Conservation (phyloP, 2,797 vertebrate genomes). For the Helicolenus hilgendorfi region DNA sequence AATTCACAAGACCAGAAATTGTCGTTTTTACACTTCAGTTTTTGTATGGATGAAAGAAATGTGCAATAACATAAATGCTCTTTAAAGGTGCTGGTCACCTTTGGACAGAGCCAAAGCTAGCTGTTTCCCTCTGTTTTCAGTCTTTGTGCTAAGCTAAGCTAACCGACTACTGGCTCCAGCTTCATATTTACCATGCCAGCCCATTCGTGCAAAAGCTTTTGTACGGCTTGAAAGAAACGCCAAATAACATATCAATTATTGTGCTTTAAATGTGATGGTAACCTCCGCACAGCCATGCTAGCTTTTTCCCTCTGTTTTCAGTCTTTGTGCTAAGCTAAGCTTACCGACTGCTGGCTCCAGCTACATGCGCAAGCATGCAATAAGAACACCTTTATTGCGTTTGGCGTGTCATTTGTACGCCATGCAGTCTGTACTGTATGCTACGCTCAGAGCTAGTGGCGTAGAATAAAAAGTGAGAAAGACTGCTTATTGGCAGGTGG, state of each 20-base stretch:
- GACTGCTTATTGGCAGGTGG: background rate
- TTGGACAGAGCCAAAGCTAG: too few species aligned
- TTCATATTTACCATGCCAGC: background rate
- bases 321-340: too few species aligned
- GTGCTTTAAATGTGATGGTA: too few species aligned
- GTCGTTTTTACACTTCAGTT: fast-evolving
- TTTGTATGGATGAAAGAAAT: background rate
- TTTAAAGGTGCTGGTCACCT: background rate
- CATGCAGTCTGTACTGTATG: background rate
- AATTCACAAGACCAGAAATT: background rate
- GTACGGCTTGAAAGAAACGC: too few species aligned
- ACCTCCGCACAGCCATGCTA: too few species aligned
- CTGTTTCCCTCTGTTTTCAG: background rate
- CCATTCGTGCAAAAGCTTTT: too few species aligned
- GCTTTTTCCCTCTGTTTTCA: too few species aligned
- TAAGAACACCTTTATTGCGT: background rate
- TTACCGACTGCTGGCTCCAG: too few species aligned
- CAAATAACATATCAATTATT: too few species aligned
- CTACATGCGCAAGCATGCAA: too few species aligned
- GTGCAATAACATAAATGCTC: background rate
- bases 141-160: constrained; percentile 13
- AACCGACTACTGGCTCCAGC: background rate
- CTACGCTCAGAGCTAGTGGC: background rate
- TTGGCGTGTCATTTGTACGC: background rate
- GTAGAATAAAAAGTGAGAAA: background rate